Evolutionary conservation across 1,140 invertebrate species (phyloP).

Genomic region (Grapholita molesta): DNA sequence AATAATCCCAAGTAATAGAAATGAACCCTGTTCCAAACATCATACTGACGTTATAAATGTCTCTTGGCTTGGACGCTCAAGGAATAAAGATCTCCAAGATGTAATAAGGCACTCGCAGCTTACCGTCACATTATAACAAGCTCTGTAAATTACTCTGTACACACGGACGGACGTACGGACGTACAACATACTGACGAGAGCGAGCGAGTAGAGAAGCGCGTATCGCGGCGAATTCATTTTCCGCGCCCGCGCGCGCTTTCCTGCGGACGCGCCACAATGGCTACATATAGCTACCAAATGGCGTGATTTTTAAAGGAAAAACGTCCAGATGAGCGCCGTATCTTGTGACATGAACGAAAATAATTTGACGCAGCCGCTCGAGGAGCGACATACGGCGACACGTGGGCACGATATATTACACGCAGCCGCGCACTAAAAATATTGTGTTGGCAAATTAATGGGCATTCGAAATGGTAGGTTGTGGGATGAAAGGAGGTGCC

Average conservation of each 20-base stretch:
- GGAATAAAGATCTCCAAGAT: too few species aligned
- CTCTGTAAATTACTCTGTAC: too few species aligned
- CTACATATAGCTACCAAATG: constrained; percentile 63
- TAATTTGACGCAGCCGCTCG: constrained; percentile 76
- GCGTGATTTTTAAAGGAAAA: constrained; percentile 75
- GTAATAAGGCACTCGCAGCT: too few species aligned
- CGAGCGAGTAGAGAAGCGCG: constrained; percentile 3
- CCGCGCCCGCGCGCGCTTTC: constrained; percentile 32
- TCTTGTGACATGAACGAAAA: constrained; percentile 77
- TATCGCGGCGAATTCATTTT: background rate
- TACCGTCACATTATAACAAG: background rate
- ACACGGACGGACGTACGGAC: too few species aligned
- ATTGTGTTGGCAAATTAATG: constrained; percentile 78
- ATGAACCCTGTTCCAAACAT: too few species aligned
- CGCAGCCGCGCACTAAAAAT: constrained; percentile 76
- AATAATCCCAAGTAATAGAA: too few species aligned
- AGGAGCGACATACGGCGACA: constrained; percentile 74
- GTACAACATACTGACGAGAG: too few species aligned
- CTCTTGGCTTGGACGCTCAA: too few species aligned
- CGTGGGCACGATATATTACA: constrained; percentile 77
- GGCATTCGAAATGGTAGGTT: constrained; percentile 73
- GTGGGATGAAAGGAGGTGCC: constrained; percentile 77
- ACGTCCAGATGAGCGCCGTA: constrained; percentile 73
- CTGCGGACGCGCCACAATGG: constrained; percentile 56
- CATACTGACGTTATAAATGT: too few species aligned